Base-by-base conservation (phyloP, 2,888 invertebrate species). In the Tolmerus cingulatus region DNA sequence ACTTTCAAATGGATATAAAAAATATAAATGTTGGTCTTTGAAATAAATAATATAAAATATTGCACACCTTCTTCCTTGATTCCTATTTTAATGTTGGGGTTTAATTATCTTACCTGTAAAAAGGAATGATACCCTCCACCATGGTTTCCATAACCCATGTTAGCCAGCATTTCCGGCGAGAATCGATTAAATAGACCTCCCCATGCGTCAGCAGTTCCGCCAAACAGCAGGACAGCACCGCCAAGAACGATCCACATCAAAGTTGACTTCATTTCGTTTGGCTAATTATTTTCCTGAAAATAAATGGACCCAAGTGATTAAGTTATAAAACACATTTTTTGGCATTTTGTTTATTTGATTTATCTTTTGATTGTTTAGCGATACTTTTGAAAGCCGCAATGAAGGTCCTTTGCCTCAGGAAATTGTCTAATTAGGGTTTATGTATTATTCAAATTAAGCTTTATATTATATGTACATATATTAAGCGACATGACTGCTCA, bases 161-260 rank as follows among this genome's bases (percentile, higher is more conserved):
- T 96, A 87, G 96, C 95, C 74, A 97, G 93, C 95, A 96, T 96
- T 91, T 97, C 96, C n/a, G 97, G 96, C 90, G 96, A 96, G 93
- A 97, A 97, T 89, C 97, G 94, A 92, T 97, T 97, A 93, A 97
- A 97, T 37, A 96, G 94, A 0, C 96, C 97, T 27, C 96, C 96
- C 97, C 96, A 97, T 57, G 95, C 96, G 89, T 95, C 93, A 34
- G 93, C 92, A 91, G 90, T 92, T 91, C 88, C 88, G 84, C 90
- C 90, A 86, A 91, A 90, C 34, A 91, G 82, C 78, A 90, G 89
- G 46, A 89, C 87, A 46, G 90, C 89, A 66, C 90, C 89, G 55
- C 90, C 90, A 87, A 90, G 87, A 87, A 90, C 89, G 43, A 90
- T 87, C 90, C 91, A 91, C 88, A 89, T 57, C 55, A 90, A 88